Conservation (phyloP, 2,113 vertebrate species). For the Hippocampus abdominalis region DNA sequence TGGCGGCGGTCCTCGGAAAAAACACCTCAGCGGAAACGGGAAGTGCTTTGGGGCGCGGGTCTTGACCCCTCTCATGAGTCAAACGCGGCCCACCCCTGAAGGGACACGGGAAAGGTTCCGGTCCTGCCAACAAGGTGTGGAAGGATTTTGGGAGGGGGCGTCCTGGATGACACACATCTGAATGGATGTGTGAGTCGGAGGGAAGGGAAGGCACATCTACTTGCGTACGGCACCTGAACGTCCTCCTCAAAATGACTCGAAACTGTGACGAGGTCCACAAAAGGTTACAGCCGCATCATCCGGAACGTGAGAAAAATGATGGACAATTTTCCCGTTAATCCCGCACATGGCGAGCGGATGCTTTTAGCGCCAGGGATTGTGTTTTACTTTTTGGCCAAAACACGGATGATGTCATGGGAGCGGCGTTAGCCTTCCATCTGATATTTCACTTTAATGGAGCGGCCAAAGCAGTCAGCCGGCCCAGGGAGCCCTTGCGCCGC, state of each 20-base stretch:
- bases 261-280: slow-evolving; percentile 31
- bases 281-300: neutral
- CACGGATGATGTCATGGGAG: slow-evolving; percentile 61
- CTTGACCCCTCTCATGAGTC: slow-evolving; percentile 62
- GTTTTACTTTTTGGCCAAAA: slow-evolving; percentile 45
- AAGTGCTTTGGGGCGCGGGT: slow-evolving; percentile 66
- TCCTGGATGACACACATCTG: slow-evolving; percentile 36
- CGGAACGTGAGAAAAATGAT: neutral
- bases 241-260: slow-evolving; percentile 46
- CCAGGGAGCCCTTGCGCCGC: neutral
- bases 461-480: slow-evolving; percentile 2
- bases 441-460: slow-evolving; percentile 62
- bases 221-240: slow-evolving; percentile 66
- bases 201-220: slow-evolving; percentile 68
- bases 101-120: slow-evolving; percentile 71
- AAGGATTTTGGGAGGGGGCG: slow-evolving; percentile 43
- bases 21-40: slow-evolving; percentile 68
- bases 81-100: slow-evolving; percentile 71
- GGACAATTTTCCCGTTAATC: neutral
- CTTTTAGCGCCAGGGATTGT: slow-evolving; percentile 45
- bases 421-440: slow-evolving; percentile 40
- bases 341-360: slow-evolving; percentile 9
- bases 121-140: slow-evolving; percentile 68
- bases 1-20: slow-evolving; percentile 55
- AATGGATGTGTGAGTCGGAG: slow-evolving; percentile 31